phyloP scores from a whole-genome alignment of 2,888 invertebrate genomes.

The Plebejus anna region DNA sequence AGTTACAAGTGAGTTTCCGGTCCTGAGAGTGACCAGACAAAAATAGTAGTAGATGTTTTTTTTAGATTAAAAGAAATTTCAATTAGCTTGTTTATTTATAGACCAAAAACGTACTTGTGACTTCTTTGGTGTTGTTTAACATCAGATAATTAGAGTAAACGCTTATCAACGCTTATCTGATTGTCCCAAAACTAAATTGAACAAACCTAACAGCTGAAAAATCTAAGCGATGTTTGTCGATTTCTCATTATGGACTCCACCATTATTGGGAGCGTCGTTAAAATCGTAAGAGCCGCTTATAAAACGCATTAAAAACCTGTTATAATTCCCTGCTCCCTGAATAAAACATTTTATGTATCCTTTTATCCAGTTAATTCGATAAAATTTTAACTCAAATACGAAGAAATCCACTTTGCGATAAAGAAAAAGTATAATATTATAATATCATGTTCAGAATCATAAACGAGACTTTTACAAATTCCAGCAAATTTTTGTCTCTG shows the following conservation, averaged over 20 bases:
- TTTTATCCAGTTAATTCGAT: not conserved
- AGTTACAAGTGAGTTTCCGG: too few species aligned
- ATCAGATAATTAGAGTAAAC: too few species aligned
- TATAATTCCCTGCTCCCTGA: not conserved
- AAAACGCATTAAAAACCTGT: not conserved
- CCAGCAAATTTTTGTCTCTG: not conserved
- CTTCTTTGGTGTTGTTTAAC: too few species aligned
- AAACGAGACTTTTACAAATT: not conserved
- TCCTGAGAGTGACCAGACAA: too few species aligned
- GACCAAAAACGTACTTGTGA: too few species aligned
- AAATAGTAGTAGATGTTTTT: too few species aligned
- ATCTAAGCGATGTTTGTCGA: not conserved
- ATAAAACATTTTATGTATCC: constrained; percentile 13
- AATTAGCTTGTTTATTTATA: too few species aligned
- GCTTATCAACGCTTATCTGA: too few species aligned
- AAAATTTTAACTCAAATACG: not conserved
- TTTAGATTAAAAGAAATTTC: too few species aligned
- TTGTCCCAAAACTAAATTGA: too few species aligned
- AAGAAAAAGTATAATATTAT: not conserved
- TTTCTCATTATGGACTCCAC: not conserved
- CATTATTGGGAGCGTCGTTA: constrained; percentile 11
- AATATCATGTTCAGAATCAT: not conserved
- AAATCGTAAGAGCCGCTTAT: not conserved
- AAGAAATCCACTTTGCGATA: constrained; percentile 16
- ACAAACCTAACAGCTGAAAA: not conserved